Evolutionary conservation across 2,113 vertebrate species (phyloP), one percentile per base, ranked within the genome.

Genomic region (Syrrhaptes paradoxus): DNA sequence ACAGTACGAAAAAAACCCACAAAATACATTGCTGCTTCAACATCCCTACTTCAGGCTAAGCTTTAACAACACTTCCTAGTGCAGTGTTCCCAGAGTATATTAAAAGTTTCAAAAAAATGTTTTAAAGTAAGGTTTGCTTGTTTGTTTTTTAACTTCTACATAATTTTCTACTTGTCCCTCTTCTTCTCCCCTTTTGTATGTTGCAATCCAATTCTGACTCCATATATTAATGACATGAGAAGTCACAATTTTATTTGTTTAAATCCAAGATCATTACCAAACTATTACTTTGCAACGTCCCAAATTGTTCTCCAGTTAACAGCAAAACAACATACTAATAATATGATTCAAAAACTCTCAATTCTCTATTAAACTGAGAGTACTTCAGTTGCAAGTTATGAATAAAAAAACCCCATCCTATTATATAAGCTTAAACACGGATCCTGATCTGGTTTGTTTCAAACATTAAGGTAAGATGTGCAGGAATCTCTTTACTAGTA

Each of bases 221-320:
- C 38, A 2, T 2, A 0, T 14, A 19, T 26, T 22, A 29, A 31
- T 2, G 26, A 34, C n/a, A 31, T 1, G 3, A 63, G 14, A 6
- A 26, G 18, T 17, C 54, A 57, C 24, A 8, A 17, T 29, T 65
- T 34, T 36, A 15, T 31, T 63, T 55, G 34, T 54, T 57, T 25
- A 13, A 26, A 67, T 52, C 36, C 1, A 14, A 54, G 36, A n/a
- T 41, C 4, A 21, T 36, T 54, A 58, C 36, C 29, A 58, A 29
- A 6, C 26, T 4, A 59, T 38, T 41, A 15, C 10, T 46, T 52
- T 13, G 41, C 29, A 62, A 68, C n/a, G 43, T 20, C 45, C 36
- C 41, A 34, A 28, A 21, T 13, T 19, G 31, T 22, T 68, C 49
- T 46, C 22, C 41, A 31, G 21, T 36, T 22, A 63, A 26, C 2